Evolutionary conservation across 2,888 invertebrate species (phyloP).

Genomic region (Bugulina stolonifera): DNA sequence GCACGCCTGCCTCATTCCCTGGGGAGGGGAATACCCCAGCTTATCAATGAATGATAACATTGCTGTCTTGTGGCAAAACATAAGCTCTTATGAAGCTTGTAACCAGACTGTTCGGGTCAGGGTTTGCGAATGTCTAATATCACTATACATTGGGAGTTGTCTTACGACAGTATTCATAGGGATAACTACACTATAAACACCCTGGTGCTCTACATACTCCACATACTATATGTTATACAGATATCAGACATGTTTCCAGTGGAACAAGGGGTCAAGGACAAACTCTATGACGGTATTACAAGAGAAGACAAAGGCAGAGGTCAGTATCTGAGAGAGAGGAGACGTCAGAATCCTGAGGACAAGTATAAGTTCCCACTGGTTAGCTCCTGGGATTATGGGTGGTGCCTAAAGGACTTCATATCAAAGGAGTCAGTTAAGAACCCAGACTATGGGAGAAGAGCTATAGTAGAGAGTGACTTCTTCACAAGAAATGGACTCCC

Average conservation of each 20-base stretch:
- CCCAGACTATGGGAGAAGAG: conserved; percentile 17
- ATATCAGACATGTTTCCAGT: conserved; percentile 27
- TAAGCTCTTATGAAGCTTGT: no score
- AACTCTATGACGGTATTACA: conserved; percentile 30
- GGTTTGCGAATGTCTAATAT: no score
- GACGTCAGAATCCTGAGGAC: conserved; percentile 27
- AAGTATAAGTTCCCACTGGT: conserved; percentile 29
- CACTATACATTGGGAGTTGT: no score
- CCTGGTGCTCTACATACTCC: no score
- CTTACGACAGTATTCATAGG: no score
- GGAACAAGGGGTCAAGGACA: neutral
- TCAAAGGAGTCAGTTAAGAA: neutral
- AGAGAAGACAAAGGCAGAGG: conserved; percentile 30
- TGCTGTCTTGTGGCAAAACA: no score
- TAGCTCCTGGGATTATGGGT: conserved; percentile 30
- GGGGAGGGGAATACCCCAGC: no score
- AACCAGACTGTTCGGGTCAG: no score
- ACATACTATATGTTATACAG: no score
- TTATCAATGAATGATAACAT: no score
- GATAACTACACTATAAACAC: no score
- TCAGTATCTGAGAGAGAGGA: conserved; percentile 29
- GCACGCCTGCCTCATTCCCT: no score
- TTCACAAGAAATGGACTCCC: conserved; percentile 6
- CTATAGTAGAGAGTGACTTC: conserved; percentile 17
- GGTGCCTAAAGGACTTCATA: conserved; percentile 28